Evolutionary conservation across 1,140 invertebrate genomes (phyloP).

Genomic region (Calephelis nemesis): DNA sequence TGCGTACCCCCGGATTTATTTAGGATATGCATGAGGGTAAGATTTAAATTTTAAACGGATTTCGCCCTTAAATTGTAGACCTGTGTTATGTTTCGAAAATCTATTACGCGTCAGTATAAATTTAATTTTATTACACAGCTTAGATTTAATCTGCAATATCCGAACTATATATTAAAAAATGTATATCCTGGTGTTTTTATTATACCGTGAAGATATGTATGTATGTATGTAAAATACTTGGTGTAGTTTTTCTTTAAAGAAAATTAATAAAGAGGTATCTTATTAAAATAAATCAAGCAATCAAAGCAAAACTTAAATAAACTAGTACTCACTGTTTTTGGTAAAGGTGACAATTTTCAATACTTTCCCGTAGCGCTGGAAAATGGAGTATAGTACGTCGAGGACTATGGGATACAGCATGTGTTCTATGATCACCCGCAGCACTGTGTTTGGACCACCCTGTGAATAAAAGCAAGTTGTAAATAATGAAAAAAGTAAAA

Average conservation of each 20-base stretch:
- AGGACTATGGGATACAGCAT: slow-evolving; percentile 98
- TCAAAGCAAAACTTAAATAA: slow-evolving; percentile 11
- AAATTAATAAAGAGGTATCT: no score
- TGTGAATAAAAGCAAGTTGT: slow-evolving; percentile 70
- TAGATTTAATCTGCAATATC: not conserved
- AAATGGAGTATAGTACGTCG: slow-evolving; percentile 98
- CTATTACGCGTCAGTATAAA: slow-evolving; percentile 54
- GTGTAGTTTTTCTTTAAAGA: no score
- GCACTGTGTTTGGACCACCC: slow-evolving; percentile 96
- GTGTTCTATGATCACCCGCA: slow-evolving; percentile 98
- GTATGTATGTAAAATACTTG: no score
- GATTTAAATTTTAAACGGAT: slow-evolving; percentile 79
- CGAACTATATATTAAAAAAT: no score
- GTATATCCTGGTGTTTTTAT: no score
- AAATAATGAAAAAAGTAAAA: no score
- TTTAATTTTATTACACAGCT: slow-evolving; percentile 55
- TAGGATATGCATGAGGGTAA: slow-evolving; percentile 78
- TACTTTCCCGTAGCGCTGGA: slow-evolving; percentile 98
- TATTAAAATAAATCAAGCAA: not conserved
- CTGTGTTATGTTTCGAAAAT: slow-evolving; percentile 69
- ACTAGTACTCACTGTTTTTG: slow-evolving; percentile 95
- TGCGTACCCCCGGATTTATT: slow-evolving; percentile 71
- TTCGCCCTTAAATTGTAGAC: slow-evolving; percentile 68
- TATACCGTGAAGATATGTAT: no score
- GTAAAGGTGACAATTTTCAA: slow-evolving; percentile 99